Evolutionary conservation across 2,888 invertebrate species (phyloP).

Genomic region (Ctenicera cuprea): DNA sequence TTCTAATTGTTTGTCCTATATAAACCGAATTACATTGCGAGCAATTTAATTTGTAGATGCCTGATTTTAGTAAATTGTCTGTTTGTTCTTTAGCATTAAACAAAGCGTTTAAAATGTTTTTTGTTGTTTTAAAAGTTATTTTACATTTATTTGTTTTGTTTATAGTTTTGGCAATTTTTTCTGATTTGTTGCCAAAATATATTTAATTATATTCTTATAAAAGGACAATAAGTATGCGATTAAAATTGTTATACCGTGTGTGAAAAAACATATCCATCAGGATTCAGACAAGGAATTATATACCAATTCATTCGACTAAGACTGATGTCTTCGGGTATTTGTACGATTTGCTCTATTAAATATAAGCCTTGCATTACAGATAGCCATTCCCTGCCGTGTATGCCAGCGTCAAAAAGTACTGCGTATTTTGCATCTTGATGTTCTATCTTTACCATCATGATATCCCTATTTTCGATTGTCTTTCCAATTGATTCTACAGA

Average conservation of each 20-base stretch:
- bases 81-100: too few species aligned
- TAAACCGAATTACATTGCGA: too few species aligned
- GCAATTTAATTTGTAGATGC: too few species aligned
- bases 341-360: slow-evolving; percentile 75
- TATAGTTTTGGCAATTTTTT: too few species aligned
- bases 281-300: slow-evolving; percentile 73
- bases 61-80: too few species aligned
- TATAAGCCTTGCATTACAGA: slow-evolving; percentile 78
- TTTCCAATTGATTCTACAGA: neutral
- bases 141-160: too few species aligned
- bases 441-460: slow-evolving; percentile 8
- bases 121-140: too few species aligned
- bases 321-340: slow-evolving; percentile 61
- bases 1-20: too few species aligned
- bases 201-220: too few species aligned
- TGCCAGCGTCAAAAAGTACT: slow-evolving; percentile 76
- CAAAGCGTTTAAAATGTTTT: too few species aligned
- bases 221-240: neutral
- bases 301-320: slow-evolving; percentile 73
- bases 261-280: slow-evolving; percentile 73
- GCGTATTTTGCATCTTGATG: neutral
- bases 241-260: slow-evolving; percentile 3
- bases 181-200: too few species aligned
- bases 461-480: neutral
- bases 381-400: slow-evolving; percentile 83